Evolutionary conservation across 1,140 invertebrate species (phyloP).

Genomic region (Hycleus phaleratus): DNA sequence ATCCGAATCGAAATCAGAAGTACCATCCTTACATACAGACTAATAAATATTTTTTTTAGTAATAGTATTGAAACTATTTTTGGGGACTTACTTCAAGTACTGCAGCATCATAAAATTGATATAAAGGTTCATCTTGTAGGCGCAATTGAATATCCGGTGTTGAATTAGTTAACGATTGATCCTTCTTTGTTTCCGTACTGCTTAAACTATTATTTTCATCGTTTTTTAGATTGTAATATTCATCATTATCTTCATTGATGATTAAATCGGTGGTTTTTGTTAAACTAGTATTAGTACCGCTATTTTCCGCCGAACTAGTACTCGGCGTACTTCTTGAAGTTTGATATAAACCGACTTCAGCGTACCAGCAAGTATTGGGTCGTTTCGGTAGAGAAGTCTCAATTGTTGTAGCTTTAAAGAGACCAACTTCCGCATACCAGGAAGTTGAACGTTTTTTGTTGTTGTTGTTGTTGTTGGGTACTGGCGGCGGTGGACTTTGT

Average conservation of each 20-base stretch:
- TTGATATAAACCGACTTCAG: slow-evolving; percentile 54
- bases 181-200: slow-evolving; percentile 32
- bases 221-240: slow-evolving; percentile 32
- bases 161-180: slow-evolving; percentile 24
- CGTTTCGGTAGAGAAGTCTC: slow-evolving; percentile 18
- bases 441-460: slow-evolving; percentile 33
- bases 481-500: slow-evolving; percentile 36
- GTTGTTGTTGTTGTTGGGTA: slow-evolving; percentile 13
- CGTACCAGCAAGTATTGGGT: slow-evolving; percentile 48
- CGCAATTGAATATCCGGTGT: slow-evolving; percentile 29
- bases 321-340: slow-evolving; percentile 43
- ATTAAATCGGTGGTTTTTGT: not conserved
- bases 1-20: slow-evolving; percentile 64
- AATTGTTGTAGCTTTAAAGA: slow-evolving; percentile 38
- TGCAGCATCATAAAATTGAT: slow-evolving; percentile 81
- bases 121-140: slow-evolving; percentile 70
- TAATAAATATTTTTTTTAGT: slow-evolving; percentile 29
- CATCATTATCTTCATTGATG: slow-evolving; percentile 17
- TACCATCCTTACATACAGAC: slow-evolving; percentile 52
- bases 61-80: no score
- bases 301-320: slow-evolving; percentile 34
- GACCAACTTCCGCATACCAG: slow-evolving; percentile 48
- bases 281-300: slow-evolving; percentile 26
- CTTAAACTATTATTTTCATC: slow-evolving; percentile 31
- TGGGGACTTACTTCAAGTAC: slow-evolving; percentile 55